These are phyloP conservation scores for Protonemura montana DNA, from an alignment of 2,888 invertebrate genomes.

Conservation along the genomic window DNA sequence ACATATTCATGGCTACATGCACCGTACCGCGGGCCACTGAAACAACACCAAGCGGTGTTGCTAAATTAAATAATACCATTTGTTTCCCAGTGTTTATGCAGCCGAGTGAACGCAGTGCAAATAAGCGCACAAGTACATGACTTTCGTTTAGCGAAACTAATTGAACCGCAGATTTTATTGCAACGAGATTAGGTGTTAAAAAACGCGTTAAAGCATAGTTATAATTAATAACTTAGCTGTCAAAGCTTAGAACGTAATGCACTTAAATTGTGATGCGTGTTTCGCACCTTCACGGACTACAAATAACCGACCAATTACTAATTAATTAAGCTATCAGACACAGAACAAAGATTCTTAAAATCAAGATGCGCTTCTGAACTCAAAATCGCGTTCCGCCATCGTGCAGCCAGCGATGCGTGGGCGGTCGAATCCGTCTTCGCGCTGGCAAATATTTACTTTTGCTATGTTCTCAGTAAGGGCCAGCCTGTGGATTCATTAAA, in stretches of 20 bases:
- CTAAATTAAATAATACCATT: slow-evolving; percentile 38
- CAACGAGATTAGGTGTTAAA: neutral
- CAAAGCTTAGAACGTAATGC: neutral
- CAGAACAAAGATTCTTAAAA: neutral
- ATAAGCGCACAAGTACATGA: neutral
- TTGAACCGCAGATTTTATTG: neutral
- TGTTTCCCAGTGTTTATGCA: neutral
- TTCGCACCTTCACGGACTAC: neutral
- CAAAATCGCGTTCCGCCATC: slow-evolving; percentile 12
- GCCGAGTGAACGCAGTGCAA: neutral
- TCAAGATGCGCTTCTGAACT: neutral
- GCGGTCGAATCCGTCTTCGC: neutral
- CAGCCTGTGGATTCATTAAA: neutral
- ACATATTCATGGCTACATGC: neutral
- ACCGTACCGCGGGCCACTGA: neutral
- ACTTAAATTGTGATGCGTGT: neutral
- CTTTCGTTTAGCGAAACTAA: neutral
- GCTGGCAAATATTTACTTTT: slow-evolving; percentile 4
- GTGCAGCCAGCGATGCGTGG: neutral
- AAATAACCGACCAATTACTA: neutral
- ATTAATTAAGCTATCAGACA: neutral
- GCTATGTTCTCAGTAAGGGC: neutral
- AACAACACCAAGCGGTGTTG: neutral
- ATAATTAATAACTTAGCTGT: neutral
- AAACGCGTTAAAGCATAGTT: neutral